Evolutionary conservation across 2,888 invertebrate genomes (phyloP), one percentile per base, ranked within the genome.

Genomic region (Arctia plantaginis): DNA sequence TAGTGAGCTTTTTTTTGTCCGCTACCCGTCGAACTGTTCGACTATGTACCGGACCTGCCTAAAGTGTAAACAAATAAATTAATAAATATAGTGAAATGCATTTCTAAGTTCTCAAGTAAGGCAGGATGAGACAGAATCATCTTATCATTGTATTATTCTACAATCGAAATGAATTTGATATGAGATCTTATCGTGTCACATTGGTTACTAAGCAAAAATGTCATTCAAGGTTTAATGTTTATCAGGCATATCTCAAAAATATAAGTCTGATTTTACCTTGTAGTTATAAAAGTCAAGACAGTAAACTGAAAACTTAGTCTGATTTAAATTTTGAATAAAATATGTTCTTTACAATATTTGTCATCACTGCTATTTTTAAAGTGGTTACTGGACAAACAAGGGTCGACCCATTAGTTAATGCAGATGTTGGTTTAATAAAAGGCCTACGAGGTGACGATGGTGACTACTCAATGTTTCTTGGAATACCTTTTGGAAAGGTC

Each of bases 361-460:
- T 51, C 10, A 10, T 10, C 10, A 23, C 23, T 10, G 8, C 10
- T 23, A 23, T 51, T 51, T n/a, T 51, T 51, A 10, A 10, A 51
- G 23, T 74, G 7, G 51, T 66, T 20, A 23, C 64, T 33, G 68
- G 76, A 62, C 55, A 72, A 44, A 30, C 70, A 6, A 80, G 82
- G 65, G 73, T 82, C 30, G 83, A 84, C 69, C 83, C 86, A 33
- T 59, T 87, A 64, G 88, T 90, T 15, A 73, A 81, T 18, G 85
- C 89, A 15, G 81, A 69, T 35, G 69, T 75, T n/a, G 75, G 75
- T 47, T 55, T 59, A 30, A 76, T 76, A 66, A 69, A 39, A 76
- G 76, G 76, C 23, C 67, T 73, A 35, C 59, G 51, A 41, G 76
- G 69, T 70, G 35, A 73, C 7, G 67, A 76, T 51, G 72, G 72